Percentiles rank a stretch among this genome's conserved stretches.
These are phyloP conservation scores for Montipora cactus DNA, from an alignment of 64 coral and sea anemone genomes.

Conservation along the genomic window DNA sequence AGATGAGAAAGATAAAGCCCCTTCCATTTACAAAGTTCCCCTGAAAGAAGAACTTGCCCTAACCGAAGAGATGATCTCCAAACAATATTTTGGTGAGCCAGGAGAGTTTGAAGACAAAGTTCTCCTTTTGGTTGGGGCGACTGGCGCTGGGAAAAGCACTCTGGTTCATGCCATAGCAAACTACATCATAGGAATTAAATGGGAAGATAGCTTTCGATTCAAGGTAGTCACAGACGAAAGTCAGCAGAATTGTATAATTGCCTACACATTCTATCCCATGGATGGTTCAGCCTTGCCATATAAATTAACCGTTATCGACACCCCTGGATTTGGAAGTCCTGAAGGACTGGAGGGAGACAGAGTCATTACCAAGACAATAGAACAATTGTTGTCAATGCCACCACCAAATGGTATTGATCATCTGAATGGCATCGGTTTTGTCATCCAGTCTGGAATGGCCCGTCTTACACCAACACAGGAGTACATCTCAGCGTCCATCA, in stretches of 20 bases:
- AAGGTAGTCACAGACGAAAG: slow-evolving; percentile 35
- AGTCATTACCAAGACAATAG: slow-evolving; percentile 15
- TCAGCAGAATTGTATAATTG: slow-evolving; percentile 35
- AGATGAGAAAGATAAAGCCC: not conserved
- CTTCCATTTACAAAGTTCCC: not conserved
- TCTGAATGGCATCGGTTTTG: slow-evolving; percentile 19
- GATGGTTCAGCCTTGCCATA: slow-evolving; percentile 1
- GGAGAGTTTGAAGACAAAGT: not conserved
- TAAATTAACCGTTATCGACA: slow-evolving; percentile 31
- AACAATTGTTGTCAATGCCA: slow-evolving; percentile 27
- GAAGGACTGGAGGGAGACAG: slow-evolving; percentile 29
- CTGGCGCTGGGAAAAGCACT: slow-evolving; percentile 39
- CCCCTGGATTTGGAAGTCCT: slow-evolving; percentile 31
- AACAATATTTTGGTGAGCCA: not conserved
- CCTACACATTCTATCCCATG: slow-evolving; percentile 35
- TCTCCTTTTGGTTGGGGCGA: slow-evolving; percentile 30
- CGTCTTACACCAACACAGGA: slow-evolving; percentile 29
- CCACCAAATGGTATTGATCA: slow-evolving; percentile 23
- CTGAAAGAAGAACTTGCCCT: not conserved
- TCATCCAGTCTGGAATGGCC: not conserved
- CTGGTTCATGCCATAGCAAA: slow-evolving; percentile 40
- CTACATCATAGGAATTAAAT: slow-evolving; percentile 20
- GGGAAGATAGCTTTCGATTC: slow-evolving; percentile 38
- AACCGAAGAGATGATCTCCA: not conserved
- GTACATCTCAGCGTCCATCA: slow-evolving; percentile 59